Evolutionary conservation across 2,888 invertebrate species (phyloP).

Genomic region (Mystacides longicornis): DNA sequence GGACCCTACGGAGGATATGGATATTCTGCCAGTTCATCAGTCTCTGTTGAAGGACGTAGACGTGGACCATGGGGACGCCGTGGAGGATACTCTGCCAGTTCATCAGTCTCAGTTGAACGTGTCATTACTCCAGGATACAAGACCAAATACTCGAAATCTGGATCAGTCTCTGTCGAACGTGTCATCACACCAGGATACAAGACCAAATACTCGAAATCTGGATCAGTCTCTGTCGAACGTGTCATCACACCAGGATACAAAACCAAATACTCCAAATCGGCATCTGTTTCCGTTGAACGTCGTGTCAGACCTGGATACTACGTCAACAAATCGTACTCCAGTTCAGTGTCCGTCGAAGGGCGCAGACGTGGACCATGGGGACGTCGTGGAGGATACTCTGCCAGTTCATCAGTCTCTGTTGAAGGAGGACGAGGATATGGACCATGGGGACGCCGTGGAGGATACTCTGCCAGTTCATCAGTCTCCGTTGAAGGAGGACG

Average conservation of each 20-base stretch:
- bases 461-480: neutral
- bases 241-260: slow-evolving; percentile 6
- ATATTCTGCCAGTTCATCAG: neutral
- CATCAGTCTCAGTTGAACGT: slow-evolving; percentile 7
- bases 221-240: slow-evolving; percentile 7
- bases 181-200: slow-evolving; percentile 1
- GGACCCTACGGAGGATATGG: slow-evolving; percentile 4
- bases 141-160: slow-evolving; percentile 1
- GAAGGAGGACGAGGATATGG: slow-evolving; percentile 10
- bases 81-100: neutral
- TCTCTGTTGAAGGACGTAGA: slow-evolving; percentile 9
- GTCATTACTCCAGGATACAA: neutral
- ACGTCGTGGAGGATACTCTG: neutral
- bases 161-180: slow-evolving; percentile 1
- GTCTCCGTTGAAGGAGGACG: neutral
- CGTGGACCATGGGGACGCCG: slow-evolving; percentile 8
- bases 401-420: neutral
- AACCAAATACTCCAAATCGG: slow-evolving; percentile 2
- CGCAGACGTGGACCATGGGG: slow-evolving; percentile 5
- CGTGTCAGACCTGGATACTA: neutral
- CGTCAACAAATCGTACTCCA: slow-evolving; percentile 5
- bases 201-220: slow-evolving; percentile 8
- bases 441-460: slow-evolving; percentile 1
- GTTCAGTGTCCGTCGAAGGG: slow-evolving; percentile 15
- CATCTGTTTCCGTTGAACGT: slow-evolving; percentile 10